These are phyloP conservation scores for Montipora foliosa DNA, from an alignment of 64 coral and sea anemone species.

Conservation along the genomic window DNA sequence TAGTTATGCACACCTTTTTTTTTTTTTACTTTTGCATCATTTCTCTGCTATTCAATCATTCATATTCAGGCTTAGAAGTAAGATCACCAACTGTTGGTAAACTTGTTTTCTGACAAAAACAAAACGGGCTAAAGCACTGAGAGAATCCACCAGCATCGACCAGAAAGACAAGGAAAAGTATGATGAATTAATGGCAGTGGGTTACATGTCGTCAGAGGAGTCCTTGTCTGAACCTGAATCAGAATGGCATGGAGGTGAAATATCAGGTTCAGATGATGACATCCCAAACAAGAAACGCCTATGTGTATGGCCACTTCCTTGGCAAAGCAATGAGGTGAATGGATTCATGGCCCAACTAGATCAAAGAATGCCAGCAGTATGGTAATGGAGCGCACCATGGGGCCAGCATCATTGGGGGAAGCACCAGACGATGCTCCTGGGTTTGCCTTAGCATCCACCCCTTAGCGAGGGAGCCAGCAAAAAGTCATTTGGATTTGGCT, in stretches of 20 bases:
- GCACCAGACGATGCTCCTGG: background rate
- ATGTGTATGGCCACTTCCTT: background rate
- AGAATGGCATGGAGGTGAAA: background rate
- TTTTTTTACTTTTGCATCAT: too few species aligned
- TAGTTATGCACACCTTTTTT: too few species aligned
- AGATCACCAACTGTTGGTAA: too few species aligned
- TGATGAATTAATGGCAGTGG: background rate
- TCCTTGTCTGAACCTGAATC: background rate
- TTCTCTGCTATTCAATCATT: too few species aligned
- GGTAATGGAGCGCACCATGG: background rate
- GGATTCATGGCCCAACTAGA: background rate
- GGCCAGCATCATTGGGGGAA: background rate
- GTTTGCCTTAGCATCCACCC: too few species aligned
- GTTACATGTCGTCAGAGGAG: background rate
- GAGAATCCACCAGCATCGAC: background rate
- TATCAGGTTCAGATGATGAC: background rate
- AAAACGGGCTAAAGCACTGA: background rate
- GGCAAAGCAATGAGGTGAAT: background rate
- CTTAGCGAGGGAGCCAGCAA: too few species aligned
- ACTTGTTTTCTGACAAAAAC: background rate
- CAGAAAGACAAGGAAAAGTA: background rate
- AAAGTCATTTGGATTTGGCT: too few species aligned
- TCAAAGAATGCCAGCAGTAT: background rate
- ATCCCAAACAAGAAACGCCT: background rate
- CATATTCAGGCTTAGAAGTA: too few species aligned